phyloP scores from a whole-genome alignment of 2,797 vertebrate genomes.

The Eleutherodactylus coqui region DNA sequence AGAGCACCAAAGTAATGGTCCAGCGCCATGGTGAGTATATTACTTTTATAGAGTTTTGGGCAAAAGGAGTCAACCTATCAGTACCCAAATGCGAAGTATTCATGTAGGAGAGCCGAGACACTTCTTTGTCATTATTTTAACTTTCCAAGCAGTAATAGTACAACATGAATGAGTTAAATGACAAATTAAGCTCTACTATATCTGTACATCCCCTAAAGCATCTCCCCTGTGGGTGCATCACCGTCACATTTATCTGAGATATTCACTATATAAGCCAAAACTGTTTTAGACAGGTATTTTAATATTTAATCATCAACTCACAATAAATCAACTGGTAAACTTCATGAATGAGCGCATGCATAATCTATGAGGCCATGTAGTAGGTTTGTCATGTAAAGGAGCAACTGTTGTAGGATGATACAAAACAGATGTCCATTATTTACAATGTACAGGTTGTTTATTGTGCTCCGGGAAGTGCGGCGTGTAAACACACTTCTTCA shows the following conservation, averaged over 20 bases:
- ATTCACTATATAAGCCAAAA: conserved; percentile 30
- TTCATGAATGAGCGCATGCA: conserved; percentile 43
- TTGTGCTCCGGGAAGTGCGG: conserved; percentile 61
- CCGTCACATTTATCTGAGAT: conserved; percentile 23
- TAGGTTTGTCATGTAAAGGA: conserved; percentile 47
- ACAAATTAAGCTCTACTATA: not conserved
- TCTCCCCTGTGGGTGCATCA: not conserved
- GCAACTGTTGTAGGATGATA: conserved; percentile 57
- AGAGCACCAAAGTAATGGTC: too few relatives aligned
- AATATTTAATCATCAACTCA: conserved; percentile 37
- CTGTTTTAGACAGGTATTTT: conserved; percentile 42
- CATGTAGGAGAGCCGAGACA: too few relatives aligned
- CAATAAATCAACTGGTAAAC: conserved; percentile 50
- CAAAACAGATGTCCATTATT: conserved; percentile 72
- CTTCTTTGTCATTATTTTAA: not conserved
- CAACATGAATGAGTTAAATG: not conserved
- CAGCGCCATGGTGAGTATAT: too few relatives aligned
- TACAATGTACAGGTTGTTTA: conserved; percentile 70
- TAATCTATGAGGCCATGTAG: conserved; percentile 40
- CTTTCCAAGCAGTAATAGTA: not conserved
- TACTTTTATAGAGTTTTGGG: too few relatives aligned
- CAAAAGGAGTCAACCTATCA: too few relatives aligned
- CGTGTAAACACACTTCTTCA: conserved; percentile 67
- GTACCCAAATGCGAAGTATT: too few relatives aligned
- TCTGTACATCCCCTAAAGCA: not conserved